A percentile compares a stretch with the other conserved stretches of the same genome.
Evolutionary conservation across 2,888 invertebrate species (phyloP).

Genomic region (Acanthoscelides obtectus): DNA sequence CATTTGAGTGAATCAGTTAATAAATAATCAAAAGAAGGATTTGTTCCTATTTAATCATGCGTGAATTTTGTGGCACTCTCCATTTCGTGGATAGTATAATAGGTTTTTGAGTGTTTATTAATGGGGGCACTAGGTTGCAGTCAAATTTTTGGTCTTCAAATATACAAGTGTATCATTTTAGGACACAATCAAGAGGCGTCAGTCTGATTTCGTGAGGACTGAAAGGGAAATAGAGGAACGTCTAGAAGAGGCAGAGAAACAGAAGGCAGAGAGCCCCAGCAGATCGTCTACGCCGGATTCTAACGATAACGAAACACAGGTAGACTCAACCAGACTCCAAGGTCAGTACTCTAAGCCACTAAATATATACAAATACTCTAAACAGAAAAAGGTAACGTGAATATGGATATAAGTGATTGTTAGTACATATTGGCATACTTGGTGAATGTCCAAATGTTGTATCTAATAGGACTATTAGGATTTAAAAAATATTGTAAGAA

Average conservation of each 20-base stretch:
- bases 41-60: too few species aligned
- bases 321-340: constrained; percentile 40
- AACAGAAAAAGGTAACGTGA: not conserved
- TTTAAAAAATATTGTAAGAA: too few species aligned
- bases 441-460: too few species aligned
- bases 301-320: constrained; percentile 47
- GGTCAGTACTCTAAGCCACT: constrained; percentile 37
- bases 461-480: too few species aligned
- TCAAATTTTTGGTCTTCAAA: too few species aligned
- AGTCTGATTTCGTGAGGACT: constrained; percentile 67
- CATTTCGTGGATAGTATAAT: too few species aligned
- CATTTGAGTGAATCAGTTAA: too few species aligned
- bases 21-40: too few species aligned
- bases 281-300: constrained; percentile 45
- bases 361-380: not conserved
- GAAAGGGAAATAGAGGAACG: constrained; percentile 71
- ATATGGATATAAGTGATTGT: not conserved
- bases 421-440: too few species aligned
- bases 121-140: too few species aligned
- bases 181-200: constrained; percentile 56
- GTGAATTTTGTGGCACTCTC: too few species aligned
- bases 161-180: constrained; percentile 15
- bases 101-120: too few species aligned
- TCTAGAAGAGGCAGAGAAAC: constrained; percentile 59
- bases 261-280: constrained; percentile 42